Base-by-base conservation (phyloP, 2,113 vertebrate species). In the Mesocricetus auratus region DNA sequence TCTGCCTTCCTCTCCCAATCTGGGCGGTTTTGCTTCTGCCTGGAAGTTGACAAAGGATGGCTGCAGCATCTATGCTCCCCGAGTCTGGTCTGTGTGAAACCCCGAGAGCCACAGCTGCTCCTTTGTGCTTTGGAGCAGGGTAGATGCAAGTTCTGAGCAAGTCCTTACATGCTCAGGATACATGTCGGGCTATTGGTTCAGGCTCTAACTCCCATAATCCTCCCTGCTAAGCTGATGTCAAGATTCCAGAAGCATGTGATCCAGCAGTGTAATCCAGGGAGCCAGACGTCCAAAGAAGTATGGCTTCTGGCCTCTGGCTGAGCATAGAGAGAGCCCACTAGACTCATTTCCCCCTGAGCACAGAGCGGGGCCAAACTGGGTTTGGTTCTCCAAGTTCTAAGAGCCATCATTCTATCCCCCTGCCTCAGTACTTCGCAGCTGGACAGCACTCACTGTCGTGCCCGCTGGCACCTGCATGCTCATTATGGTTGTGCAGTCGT, bases 371-470 rank as follows among this genome's bases (percentile, higher is more conserved):
- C 16, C 39, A 71, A n/a, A 33, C 39, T 86, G 64, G 19, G 62
- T 68, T 66, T 11, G 10, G 26, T 4, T 22, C 64, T 29, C 42
- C 42, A 19, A n/a, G 62, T 21, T 19, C 13, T 47, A 66, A 66
- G 17, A 45, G 33, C 17, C 9, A 42, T 47, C 77, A 79, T n/a
- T 22, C 29, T 36, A 22, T 5, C 2, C 2, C 12, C 62, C 29
- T 64, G 60, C 82, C 39, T 64, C 7, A 11, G n/a, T 45, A 64
- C 15, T 19, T n/a, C 33, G 15, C 8, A 26, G 47, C 42, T 26
- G 0, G 0, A 50, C 47, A 68, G 31, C 21, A 15, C 21, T n/a
- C 21, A 0, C 62, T 33, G 21, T 7, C 22, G 0, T 19, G 1
- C 21, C 9, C 39, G 53, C 53, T 22, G 50, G 31, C 33, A 24